Base-by-base conservation (phyloP, 2,797 vertebrate genomes). In the Sebastes vulpes region DNA sequence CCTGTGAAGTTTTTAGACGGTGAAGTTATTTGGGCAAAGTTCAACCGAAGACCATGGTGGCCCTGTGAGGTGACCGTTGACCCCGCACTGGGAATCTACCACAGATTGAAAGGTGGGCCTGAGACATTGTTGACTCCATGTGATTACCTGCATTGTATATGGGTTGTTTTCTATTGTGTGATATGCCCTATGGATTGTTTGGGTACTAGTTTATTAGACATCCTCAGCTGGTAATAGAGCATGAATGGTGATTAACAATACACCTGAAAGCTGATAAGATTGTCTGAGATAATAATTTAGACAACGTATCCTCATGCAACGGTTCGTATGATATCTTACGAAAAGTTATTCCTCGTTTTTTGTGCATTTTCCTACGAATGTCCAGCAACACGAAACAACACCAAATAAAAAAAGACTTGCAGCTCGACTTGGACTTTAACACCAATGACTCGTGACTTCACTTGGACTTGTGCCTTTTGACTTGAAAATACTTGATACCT, bases 21-120 rank as follows among this genome's bases (percentile, higher is more conserved):
- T 61, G 97, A 99, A 94, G 91, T 99, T 78, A 97, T 99, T 85
- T 99, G 98, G 98, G 98, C 98, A 88, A 99, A 99, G 95, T 98
- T 99, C 91, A 97, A 95, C 95, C 96, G 98, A 86, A 97, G 98
- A 87, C 98, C 99, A 0, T 99, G 99, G 99, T 99, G 99, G 98
- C 98, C 98, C 68, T 99, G 98, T 91, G 97, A 96, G 91, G 95
- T 99, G 94, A 96, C 95, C 89, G 82, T 95, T 90, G 97, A 98
- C 93, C 97, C 97, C 0, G 61, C 88, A 60, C 95, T 96, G 87
- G 97, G 97, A 80, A 94, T 94, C 77, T 97, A 97, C 91, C 97
- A 98, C 94, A 97, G 94, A 95, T 96, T 97, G 88, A 99, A 98
- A 98, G 98, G 99, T 99, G 90, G 38, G 94, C 76, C 12, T 58